phyloP scores from a whole-genome alignment of 2,797 vertebrate species.

The Buphagus erythrorhynchus region DNA sequence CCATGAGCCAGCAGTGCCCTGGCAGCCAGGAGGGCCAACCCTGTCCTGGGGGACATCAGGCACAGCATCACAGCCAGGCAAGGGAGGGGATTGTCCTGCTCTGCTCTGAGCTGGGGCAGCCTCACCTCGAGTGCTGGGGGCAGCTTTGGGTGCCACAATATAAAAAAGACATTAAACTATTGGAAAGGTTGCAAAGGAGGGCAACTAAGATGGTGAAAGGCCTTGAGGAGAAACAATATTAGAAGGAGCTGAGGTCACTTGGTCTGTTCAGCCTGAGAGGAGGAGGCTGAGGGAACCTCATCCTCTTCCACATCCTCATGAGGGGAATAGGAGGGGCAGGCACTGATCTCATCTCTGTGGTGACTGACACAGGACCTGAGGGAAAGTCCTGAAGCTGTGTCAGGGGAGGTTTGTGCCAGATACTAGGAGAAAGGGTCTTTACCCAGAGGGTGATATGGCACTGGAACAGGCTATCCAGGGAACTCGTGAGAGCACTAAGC shows the following conservation, averaged over 20 bases:
- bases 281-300: background rate
- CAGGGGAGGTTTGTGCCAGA: background rate
- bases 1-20: background rate
- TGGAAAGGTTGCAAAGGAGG: background rate
- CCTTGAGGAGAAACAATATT: background rate
- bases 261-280: background rate
- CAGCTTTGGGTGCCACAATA: accelerated
- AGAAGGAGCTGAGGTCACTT: background rate
- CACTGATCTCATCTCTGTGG: background rate
- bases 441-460: accelerated
- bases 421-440: background rate
- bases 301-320: background rate
- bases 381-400: background rate
- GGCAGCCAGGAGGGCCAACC: accelerated
- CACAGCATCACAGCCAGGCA: accelerated
- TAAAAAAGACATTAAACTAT: background rate
- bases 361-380: accelerated
- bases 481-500: background rate
- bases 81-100: background rate
- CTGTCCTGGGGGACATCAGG: background rate
- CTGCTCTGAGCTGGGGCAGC: accelerated
- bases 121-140: accelerated
- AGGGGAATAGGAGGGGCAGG: background rate
- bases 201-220: background rate
- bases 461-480: background rate